Evolutionary conservation across 37 sponge, comb jelly and placozoan genomes (phyloP).

Genomic region (Beroe forskalii): DNA sequence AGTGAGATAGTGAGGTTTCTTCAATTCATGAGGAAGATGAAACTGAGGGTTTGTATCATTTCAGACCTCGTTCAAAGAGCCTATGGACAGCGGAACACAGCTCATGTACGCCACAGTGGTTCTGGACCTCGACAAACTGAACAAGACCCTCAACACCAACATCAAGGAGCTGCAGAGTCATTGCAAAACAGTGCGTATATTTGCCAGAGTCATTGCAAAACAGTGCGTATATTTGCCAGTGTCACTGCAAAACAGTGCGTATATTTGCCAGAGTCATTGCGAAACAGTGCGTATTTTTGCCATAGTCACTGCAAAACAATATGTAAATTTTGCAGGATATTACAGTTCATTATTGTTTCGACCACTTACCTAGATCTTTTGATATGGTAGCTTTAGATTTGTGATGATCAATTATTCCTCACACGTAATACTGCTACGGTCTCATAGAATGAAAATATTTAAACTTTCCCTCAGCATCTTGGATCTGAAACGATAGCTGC

Average conservation of each 20-base stretch:
- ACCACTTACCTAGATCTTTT: not conserved
- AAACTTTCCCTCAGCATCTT: slow-evolving; percentile 33
- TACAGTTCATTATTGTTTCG: not conserved
- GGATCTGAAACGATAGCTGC: slow-evolving; percentile 57
- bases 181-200: slow-evolving; percentile 47
- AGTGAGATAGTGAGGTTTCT: too few species aligned
- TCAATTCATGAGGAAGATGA: too few species aligned
- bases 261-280: slow-evolving; percentile 47
- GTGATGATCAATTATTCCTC: too few species aligned
- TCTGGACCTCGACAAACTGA: slow-evolving; percentile 29
- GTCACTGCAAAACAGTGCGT: slow-evolving; percentile 44
- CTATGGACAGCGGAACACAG: slow-evolving; percentile 43
- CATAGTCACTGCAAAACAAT: not conserved
- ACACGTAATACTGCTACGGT: too few species aligned
- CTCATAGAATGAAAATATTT: too few species aligned
- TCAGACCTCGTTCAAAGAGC: slow-evolving; percentile 61
- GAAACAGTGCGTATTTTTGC: slow-evolving; percentile 37
- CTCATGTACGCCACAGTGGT: slow-evolving; percentile 47
- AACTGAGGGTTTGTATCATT: too few species aligned
- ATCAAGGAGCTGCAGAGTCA: slow-evolving; percentile 53
- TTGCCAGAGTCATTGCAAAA: slow-evolving; percentile 59
- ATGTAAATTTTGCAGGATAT: not conserved
- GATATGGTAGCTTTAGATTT: too few species aligned
- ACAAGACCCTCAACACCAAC: slow-evolving; percentile 5
- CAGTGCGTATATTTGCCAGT: slow-evolving; percentile 32